phyloP scores from a whole-genome alignment of 2,888 invertebrate species.

The Morpho achilles region DNA sequence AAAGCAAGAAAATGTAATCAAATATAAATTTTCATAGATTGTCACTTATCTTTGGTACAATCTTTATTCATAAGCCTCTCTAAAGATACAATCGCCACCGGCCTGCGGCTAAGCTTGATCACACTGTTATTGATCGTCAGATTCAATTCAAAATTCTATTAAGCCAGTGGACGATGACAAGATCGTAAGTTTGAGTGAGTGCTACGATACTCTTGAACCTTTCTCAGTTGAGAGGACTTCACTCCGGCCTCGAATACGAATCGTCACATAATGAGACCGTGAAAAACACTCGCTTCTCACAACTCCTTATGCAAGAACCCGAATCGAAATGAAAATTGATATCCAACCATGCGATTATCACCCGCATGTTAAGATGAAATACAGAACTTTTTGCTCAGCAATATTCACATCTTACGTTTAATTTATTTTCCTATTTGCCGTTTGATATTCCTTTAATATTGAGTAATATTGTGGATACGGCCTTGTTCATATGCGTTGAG shows the following conservation, averaged over 20 bases:
- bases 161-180: conserved; percentile 6
- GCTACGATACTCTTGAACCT: conserved; percentile 18
- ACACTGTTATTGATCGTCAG: conserved; percentile 8
- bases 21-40: too few relatives aligned
- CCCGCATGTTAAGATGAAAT: conserved; percentile 1
- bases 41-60: too few relatives aligned
- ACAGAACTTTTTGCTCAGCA: too few relatives aligned
- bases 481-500: conserved; percentile 44
- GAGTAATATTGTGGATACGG: conserved; percentile 57
- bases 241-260: conserved; percentile 64
- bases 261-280: conserved; percentile 60
- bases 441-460: conserved; percentile 72
- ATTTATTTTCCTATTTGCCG: conserved; percentile 45
- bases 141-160: conserved; percentile 12
- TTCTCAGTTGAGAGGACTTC: conserved; percentile 17
- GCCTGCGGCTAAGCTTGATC: too few relatives aligned
- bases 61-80: too few relatives aligned
- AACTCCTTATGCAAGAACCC: conserved; percentile 42
- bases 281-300: conserved; percentile 70
- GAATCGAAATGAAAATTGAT: conserved; percentile 19
- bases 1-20: too few relatives aligned
- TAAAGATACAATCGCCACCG: too few relatives aligned
- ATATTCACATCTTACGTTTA: conserved; percentile 8
- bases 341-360: conserved; percentile 4
- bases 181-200: conserved; percentile 15